Conservation (phyloP, 2,113 vertebrate genomes). For the Lagenorhynchus albirostris region DNA sequence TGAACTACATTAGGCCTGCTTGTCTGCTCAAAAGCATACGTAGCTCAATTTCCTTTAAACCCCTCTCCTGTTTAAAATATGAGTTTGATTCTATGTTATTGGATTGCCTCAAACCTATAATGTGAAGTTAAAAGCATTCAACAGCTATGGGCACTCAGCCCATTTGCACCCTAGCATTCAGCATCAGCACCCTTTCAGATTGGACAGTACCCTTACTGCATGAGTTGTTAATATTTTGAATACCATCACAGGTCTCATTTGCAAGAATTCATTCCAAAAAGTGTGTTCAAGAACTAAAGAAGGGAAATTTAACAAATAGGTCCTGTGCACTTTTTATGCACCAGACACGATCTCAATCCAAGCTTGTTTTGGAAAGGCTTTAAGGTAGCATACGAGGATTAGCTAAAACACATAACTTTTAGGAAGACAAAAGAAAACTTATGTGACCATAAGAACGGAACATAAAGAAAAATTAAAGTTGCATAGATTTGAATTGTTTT, state of each 20-base stretch:
- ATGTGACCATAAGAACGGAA: not conserved
- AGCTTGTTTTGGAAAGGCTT: not conserved
- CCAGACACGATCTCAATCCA: not conserved
- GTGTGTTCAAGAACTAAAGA: not conserved
- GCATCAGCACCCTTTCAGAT: not conserved
- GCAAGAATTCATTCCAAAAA: not conserved
- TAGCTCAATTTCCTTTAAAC: not conserved
- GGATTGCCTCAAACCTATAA: not conserved
- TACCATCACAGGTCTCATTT: not conserved
- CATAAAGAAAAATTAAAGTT: not conserved
- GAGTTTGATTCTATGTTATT: not conserved
- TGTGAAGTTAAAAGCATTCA: not conserved
- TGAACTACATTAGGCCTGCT: not conserved
- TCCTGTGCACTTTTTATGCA: not conserved
- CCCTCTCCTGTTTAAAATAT: not conserved
- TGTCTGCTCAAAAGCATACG: not conserved
- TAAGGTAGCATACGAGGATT: not conserved
- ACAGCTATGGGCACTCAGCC: not conserved
- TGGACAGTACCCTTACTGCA: too few species aligned
- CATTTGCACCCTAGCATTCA: fast-evolving
- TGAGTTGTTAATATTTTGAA: not conserved
- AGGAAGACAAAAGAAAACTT: not conserved
- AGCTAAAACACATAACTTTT: not conserved
- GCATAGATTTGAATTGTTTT: not conserved
- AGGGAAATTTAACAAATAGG: not conserved